These are phyloP conservation scores for Sebastes nivosus DNA, from an alignment of 2,797 vertebrate species.

Conservation along the genomic window DNA sequence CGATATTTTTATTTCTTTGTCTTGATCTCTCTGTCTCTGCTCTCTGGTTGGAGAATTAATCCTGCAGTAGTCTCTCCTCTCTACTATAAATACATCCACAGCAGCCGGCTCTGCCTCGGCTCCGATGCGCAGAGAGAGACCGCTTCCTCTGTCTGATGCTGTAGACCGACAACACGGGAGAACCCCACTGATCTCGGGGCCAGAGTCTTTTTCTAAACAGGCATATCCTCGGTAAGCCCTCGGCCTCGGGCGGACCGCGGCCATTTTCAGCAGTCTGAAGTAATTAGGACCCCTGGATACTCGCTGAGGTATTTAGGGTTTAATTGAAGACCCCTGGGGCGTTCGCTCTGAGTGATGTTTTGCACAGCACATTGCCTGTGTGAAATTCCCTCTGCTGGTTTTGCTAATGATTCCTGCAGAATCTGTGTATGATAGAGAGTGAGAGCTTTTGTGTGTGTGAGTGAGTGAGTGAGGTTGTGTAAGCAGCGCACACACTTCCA, in stretches of 20 bases:
- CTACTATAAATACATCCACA: slow-evolving; percentile 63
- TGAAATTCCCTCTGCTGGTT: slow-evolving; percentile 62
- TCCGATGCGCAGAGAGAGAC: slow-evolving; percentile 39
- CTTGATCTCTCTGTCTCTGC: slow-evolving; percentile 33
- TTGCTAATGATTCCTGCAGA: slow-evolving; percentile 64
- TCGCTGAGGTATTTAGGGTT: slow-evolving; percentile 72
- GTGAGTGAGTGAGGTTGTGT: slow-evolving; percentile 42
- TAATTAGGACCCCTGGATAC: slow-evolving; percentile 74
- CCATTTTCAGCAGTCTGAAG: slow-evolving; percentile 69
- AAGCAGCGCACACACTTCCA: slow-evolving; percentile 51
- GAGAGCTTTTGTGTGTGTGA: slow-evolving; percentile 24
- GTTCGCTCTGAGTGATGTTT: slow-evolving; percentile 62
- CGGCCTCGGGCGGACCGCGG: slow-evolving; percentile 42
- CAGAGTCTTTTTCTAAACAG: slow-evolving; percentile 66
- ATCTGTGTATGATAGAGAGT: slow-evolving; percentile 48
- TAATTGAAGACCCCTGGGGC: slow-evolving; percentile 71
- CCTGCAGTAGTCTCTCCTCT: slow-evolving; percentile 54
- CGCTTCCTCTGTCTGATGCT: slow-evolving; percentile 46
- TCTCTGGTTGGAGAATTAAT: slow-evolving; percentile 45
- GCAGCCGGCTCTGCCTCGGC: slow-evolving; percentile 28
- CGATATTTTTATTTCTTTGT: slow-evolving; percentile 47
- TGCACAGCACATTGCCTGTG: slow-evolving; percentile 64
- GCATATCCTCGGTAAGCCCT: slow-evolving; percentile 57
- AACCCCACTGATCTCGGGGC: slow-evolving; percentile 54
- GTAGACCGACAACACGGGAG: slow-evolving; percentile 40